A percentile compares a stretch with the other conserved stretches of the same genome.
Evolutionary conservation across 2,113 vertebrate genomes (phyloP).

Genomic region (Gadus macrocephalus): DNA sequence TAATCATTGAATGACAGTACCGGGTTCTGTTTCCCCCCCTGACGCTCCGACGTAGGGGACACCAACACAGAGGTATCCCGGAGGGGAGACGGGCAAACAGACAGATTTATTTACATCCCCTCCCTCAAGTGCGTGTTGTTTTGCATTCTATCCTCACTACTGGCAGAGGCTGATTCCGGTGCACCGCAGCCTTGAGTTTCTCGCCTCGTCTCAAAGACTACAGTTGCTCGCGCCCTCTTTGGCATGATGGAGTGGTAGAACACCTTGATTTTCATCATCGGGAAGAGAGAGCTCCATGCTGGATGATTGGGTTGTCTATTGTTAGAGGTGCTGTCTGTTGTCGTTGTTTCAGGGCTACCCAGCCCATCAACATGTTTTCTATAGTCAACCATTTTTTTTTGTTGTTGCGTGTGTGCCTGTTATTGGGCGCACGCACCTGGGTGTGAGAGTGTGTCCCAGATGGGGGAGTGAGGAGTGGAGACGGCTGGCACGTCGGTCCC

Average conservation of each 20-base stretch:
- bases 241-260: not conserved
- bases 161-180: no score
- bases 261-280: not conserved
- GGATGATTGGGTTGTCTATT: not conserved
- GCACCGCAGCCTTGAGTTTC: no score
- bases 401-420: not conserved
- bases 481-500: slow-evolving; percentile 59
- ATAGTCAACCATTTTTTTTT: slow-evolving; percentile 39
- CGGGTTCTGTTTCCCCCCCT: no score
- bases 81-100: no score
- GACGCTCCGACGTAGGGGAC: no score
- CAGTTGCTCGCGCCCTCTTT: not conserved
- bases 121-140: no score
- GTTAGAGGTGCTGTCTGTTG: not conserved
- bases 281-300: not conserved
- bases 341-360: slow-evolving; percentile 29
- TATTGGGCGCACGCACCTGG: slow-evolving; percentile 58
- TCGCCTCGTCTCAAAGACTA: no score
- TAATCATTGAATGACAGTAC: no score
- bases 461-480: slow-evolving; percentile 56
- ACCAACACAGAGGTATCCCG: no score
- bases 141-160: no score
- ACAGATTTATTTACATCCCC: no score
- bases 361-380: slow-evolving; percentile 46
- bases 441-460: slow-evolving; percentile 60